Conservation (phyloP, 2,888 invertebrate genomes). For the Leucophenga montana region DNA sequence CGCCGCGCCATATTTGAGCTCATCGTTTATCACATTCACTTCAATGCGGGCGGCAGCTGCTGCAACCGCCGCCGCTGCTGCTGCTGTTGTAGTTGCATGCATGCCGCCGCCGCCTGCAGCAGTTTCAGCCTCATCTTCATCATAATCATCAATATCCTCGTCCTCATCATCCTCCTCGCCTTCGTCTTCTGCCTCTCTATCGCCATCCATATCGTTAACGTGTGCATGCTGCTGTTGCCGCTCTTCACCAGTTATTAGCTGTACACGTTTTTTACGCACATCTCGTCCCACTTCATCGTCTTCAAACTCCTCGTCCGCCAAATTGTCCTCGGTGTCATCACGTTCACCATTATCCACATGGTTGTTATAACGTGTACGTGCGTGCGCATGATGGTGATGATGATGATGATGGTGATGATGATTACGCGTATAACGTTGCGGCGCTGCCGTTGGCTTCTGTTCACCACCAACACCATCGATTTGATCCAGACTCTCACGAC, state of each 20-base stretch:
- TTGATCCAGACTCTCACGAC: conserved; percentile 70
- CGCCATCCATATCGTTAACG: conserved; percentile 37
- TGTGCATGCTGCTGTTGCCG: conserved; percentile 34
- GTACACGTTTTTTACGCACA: conserved; percentile 63
- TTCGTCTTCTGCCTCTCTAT: conserved; percentile 37
- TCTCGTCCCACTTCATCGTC: conserved; percentile 71
- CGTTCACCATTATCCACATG: conserved; percentile 65
- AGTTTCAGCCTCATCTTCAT: conserved; percentile 49
- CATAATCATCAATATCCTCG: conserved; percentile 44
- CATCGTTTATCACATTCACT: conserved; percentile 73
- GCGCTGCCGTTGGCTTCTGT: conserved; percentile 40
- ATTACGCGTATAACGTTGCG: conserved; percentile 47
- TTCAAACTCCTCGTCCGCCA: conserved; percentile 72
- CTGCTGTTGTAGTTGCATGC: conserved; percentile 3
- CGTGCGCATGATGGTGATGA: conserved; percentile 49
- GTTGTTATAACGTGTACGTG: conserved; percentile 57
- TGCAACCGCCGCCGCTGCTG: not conserved
- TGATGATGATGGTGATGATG: conserved; percentile 58
- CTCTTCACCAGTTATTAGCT: not conserved
- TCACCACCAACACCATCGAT: conserved; percentile 53
- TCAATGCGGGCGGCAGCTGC: conserved; percentile 52
- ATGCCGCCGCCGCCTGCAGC: conserved; percentile 24
- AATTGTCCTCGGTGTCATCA: conserved; percentile 72
- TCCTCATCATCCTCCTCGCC: conserved; percentile 49
- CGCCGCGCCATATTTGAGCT: conserved; percentile 72